Evolutionary conservation across 1,140 invertebrate genomes (phyloP).

Genomic region (Orchestia grillus): DNA sequence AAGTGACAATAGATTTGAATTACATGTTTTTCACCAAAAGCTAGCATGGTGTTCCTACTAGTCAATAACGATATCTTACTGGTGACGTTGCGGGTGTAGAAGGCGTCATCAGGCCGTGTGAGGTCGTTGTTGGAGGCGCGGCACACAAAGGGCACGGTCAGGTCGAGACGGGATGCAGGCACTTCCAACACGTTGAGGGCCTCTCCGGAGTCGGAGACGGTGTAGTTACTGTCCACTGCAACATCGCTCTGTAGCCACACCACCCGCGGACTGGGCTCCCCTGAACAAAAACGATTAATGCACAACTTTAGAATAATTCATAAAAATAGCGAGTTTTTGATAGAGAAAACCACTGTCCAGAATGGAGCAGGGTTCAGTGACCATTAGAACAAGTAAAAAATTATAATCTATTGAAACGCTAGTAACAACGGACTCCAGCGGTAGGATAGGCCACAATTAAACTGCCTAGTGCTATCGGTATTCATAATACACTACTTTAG

Average conservation of each 20-base stretch:
- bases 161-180: constrained; percentile 57
- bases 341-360: not conserved
- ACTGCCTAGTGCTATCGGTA: not conserved
- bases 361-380: not conserved
- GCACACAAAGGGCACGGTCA: constrained; percentile 60
- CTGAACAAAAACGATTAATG: not conserved
- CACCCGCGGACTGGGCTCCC: constrained; percentile 58
- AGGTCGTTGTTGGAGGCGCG: constrained; percentile 64
- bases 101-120: constrained; percentile 19
- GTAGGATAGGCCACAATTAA: not conserved
- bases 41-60: not conserved
- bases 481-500: not conserved
- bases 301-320: not conserved
- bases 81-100: constrained; percentile 65
- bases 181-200: constrained; percentile 63
- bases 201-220: constrained; percentile 21
- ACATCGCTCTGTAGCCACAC: constrained; percentile 60
- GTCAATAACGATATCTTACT: constrained; percentile 54
- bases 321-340: not conserved
- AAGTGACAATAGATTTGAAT: too few relatives aligned
- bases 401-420: not conserved
- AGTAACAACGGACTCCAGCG: not conserved
- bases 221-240: constrained; percentile 60
- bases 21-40: not conserved
- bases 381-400: not conserved